These are phyloP conservation scores for Papilio polyxenes DNA, from an alignment of 1,140 invertebrate species.

Conservation along the genomic window DNA sequence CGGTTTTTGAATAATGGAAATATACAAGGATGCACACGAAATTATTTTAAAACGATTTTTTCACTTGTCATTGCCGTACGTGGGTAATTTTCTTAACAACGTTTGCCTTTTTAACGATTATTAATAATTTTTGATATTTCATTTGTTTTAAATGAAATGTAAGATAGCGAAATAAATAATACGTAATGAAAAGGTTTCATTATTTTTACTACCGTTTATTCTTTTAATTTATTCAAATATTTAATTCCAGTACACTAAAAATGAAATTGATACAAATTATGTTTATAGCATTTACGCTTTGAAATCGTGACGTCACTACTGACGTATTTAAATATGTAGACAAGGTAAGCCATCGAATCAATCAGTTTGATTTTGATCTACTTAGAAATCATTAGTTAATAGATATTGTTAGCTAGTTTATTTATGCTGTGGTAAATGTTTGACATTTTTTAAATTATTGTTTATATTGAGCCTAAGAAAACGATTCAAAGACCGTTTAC, in stretches of 20 bases:
- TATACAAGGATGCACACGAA: background rate
- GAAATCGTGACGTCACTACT: too few species aligned
- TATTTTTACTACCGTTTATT: too few species aligned
- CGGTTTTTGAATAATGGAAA: slow-evolving; percentile 28
- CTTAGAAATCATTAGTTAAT: too few species aligned
- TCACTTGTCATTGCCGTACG: background rate
- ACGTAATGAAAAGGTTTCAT: background rate
- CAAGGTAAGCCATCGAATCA: too few species aligned
- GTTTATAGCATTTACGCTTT: too few species aligned
- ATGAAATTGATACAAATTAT: too few species aligned
- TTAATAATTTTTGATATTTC: background rate
- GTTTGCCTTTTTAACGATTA: background rate
- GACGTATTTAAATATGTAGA: too few species aligned
- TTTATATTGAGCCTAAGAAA: background rate
- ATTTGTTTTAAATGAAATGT: background rate
- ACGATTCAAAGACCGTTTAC: background rate
- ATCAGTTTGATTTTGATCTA: too few species aligned
- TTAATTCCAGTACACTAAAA: too few species aligned
- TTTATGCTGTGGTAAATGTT: too few species aligned
- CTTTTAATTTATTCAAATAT: background rate
- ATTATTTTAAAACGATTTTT: slow-evolving; percentile 27
- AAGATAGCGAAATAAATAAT: too few species aligned
- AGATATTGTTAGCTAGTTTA: too few species aligned
- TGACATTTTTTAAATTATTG: background rate
- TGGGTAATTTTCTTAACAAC: background rate